Conservation (phyloP, 2,797 vertebrate species). For the Atherinosoma microstoma region DNA sequence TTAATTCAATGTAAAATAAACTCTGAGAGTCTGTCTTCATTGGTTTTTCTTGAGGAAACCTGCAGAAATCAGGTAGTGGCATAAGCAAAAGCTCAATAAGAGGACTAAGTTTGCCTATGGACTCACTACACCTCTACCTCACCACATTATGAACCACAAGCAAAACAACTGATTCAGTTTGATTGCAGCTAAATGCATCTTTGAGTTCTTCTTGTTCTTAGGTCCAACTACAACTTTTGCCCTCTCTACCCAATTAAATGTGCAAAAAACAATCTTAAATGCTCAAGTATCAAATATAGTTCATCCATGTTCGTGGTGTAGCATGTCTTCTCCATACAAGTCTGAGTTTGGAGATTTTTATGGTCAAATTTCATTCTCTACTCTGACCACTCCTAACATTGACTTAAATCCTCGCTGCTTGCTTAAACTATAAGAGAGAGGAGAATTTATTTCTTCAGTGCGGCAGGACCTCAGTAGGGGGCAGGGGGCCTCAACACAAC, state of each 20-base stretch:
- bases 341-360: background rate
- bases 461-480: background rate
- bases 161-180: background rate
- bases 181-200: background rate
- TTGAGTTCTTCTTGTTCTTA: background rate
- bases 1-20: background rate
- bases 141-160: background rate
- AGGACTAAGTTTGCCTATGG: background rate
- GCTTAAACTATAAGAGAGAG: background rate
- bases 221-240: too few relatives aligned
- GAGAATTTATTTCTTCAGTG: background rate
- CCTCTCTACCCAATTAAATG: too few relatives aligned
- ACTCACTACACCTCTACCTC: background rate
- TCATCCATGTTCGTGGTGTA: background rate
- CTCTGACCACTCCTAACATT: background rate
- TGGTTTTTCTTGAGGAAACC: background rate
- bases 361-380: background rate
- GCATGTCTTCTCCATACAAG: background rate
- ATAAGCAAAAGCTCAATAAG: background rate
- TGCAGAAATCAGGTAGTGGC: background rate
- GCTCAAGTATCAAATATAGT: background rate
- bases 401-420: background rate
- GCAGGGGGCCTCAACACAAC: constrained; percentile 1
- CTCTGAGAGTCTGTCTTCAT: background rate
- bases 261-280: too few relatives aligned